phyloP scores from a whole-genome alignment of 2,797 vertebrate species.

The Syndactyla subalaris region DNA sequence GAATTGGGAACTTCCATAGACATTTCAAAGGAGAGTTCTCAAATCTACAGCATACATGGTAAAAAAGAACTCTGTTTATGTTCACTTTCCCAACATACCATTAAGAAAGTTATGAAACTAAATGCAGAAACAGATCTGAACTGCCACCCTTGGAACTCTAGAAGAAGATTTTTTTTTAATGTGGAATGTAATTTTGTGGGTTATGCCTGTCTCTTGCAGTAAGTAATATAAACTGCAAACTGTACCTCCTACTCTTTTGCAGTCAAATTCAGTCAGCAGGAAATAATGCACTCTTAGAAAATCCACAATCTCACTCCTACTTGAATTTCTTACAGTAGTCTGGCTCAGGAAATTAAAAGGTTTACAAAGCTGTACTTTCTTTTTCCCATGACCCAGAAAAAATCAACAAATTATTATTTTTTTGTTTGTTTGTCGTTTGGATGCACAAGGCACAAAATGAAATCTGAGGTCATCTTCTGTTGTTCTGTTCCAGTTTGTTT shows the following conservation, averaged over 20 bases:
- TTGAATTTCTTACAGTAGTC: conserved; percentile 21
- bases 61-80: neutral
- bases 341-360: conserved; percentile 7
- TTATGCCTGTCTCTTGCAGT: neutral
- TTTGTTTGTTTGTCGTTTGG: conserved; percentile 26
- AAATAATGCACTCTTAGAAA: conserved; percentile 30
- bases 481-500: conserved; percentile 33
- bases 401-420: neutral
- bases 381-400: conserved; percentile 57
- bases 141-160: neutral
- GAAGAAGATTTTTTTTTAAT: neutral
- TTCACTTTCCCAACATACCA: neutral
- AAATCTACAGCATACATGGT: neutral
- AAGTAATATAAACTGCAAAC: conserved; percentile 11
- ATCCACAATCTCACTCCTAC: neutral
- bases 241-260: neutral
- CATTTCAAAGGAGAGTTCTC: neutral
- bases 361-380: conserved; percentile 18
- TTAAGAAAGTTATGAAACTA: neutral
- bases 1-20: neutral
- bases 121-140: neutral
- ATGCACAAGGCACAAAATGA: conserved; percentile 1
- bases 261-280: neutral
- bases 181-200: neutral
- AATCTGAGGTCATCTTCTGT: conserved; percentile 29